Conservation (phyloP, 2,888 invertebrate species). For the Scaeva pyrastri region DNA sequence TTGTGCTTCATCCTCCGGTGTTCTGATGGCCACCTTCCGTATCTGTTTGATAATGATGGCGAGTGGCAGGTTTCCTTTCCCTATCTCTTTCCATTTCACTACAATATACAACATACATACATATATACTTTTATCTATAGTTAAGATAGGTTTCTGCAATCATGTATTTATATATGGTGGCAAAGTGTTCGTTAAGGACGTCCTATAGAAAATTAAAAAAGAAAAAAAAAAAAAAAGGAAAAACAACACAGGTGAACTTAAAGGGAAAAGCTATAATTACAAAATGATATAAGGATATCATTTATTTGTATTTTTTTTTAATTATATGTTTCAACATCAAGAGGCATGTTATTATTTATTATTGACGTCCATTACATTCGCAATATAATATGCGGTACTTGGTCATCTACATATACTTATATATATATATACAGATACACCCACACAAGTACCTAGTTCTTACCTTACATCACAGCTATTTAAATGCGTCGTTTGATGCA, state of each 20-base stretch:
- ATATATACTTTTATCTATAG: not conserved
- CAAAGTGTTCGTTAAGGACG: slow-evolving; percentile 18
- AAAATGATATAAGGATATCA: slow-evolving; percentile 20
- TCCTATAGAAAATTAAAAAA: not conserved
- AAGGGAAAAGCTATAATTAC: slow-evolving; percentile 21
- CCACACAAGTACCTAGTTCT: not conserved
- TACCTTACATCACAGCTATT: not conserved
- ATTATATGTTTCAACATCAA: slow-evolving; percentile 20
- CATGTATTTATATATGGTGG: not conserved
- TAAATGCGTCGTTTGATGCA: not conserved
- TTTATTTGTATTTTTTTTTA: slow-evolving; percentile 14
- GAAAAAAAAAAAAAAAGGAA: not conserved
- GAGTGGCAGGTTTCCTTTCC: slow-evolving; percentile 35
- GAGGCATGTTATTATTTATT: slow-evolving; percentile 11
- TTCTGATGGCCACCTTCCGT: slow-evolving; percentile 8
- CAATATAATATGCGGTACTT: not conserved
- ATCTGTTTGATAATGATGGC: slow-evolving; percentile 34
- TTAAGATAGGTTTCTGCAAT: slow-evolving; percentile 9
- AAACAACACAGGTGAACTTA: slow-evolving; percentile 7
- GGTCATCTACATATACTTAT: not conserved
- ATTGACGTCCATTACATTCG: not conserved
- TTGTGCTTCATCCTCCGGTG: slow-evolving; percentile 21
- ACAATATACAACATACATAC: not conserved
- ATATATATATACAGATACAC: too few relatives aligned
- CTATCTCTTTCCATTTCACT: slow-evolving; percentile 28